Evolutionary conservation across 2,113 vertebrate genomes (phyloP).

Genomic region (Amblyopsis rosae): DNA sequence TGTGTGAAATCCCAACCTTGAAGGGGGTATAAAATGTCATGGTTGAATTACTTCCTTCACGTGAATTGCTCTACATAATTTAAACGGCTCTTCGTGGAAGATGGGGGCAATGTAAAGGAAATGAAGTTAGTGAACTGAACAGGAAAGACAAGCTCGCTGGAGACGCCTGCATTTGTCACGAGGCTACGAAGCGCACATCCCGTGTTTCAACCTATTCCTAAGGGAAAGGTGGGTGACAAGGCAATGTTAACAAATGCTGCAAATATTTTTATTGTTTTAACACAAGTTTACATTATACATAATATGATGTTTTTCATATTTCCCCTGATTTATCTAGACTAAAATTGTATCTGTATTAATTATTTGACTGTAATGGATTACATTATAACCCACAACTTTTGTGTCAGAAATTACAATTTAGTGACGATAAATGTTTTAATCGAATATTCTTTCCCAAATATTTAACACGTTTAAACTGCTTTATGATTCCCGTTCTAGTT

Average conservation of each 20-base stretch:
- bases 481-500: slow-evolving; percentile 64
- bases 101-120: slow-evolving; percentile 71
- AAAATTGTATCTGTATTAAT: too few relatives aligned
- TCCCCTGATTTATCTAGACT: too few relatives aligned
- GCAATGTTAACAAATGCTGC: background rate
- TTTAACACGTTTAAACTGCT: too few relatives aligned
- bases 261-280: background rate
- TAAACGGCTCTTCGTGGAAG: slow-evolving; percentile 48
- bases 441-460: too few relatives aligned
- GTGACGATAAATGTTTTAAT: too few relatives aligned
- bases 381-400: too few relatives aligned
- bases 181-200: slow-evolving; percentile 14
- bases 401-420: too few relatives aligned
- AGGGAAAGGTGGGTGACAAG: slow-evolving; percentile 35
- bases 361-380: too few relatives aligned
- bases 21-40: slow-evolving; percentile 62
- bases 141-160: slow-evolving; percentile 62
- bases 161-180: slow-evolving; percentile 55
- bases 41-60: slow-evolving; percentile 61
- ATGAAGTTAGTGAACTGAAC: slow-evolving; percentile 78
- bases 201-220: slow-evolving; percentile 28
- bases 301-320: too few relatives aligned
- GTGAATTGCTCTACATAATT: slow-evolving; percentile 70
- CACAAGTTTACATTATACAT: too few relatives aligned
- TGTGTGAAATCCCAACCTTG: slow-evolving; percentile 53